Evolutionary conservation across 2,888 invertebrate genomes (phyloP), one percentile per base, ranked within the genome.

Genomic region (Nesidiocoris tenuis): DNA sequence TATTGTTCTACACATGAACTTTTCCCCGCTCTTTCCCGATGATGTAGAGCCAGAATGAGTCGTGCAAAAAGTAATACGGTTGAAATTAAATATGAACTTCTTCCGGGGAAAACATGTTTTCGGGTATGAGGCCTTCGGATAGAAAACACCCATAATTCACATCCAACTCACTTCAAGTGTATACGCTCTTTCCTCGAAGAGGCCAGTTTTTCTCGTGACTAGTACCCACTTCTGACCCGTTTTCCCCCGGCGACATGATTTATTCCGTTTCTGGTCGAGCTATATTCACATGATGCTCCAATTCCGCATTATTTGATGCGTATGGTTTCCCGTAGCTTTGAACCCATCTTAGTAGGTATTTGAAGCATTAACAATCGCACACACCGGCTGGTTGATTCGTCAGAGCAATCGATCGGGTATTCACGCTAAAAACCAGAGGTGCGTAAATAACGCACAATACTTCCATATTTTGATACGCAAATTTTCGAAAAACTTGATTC

Each of bases 71-170:
- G 59, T 59, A n/a, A 59, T 59, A 59, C n/a, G n/a, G 59, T 59
- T 59, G 59, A 59, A 59, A 59, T 59, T 59, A 59, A 59, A 59
- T 59, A 59, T 59, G 59, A 59, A 59, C 59, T 59, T 59, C 39
- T 59, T 59, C 17, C 59, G 59, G 59, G n/a, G 59, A 59, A 59
- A 59, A 59, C 59, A 59, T 59, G 59, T 59, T 59, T 59, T 59
- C 19, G n/a, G 19, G 59, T 2, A 39, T 39, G 17, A 59, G 59
- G 17, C n/a, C 59, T 17, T 59, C 59, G n/a, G 39, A 39, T 39
- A 39, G 59, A 59, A 59, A 59, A 59, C 59, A 59, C 19, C 59
- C 59, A 59, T 59, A 59, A 59, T 59, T 59, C 59, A 17, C n/a
- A 17, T 59, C 59, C n/a, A 59, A 59, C 59, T 3, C n/a, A n/a